Base-by-base conservation (phyloP, 2,888 invertebrate species). In the Dryobota labecula region DNA sequence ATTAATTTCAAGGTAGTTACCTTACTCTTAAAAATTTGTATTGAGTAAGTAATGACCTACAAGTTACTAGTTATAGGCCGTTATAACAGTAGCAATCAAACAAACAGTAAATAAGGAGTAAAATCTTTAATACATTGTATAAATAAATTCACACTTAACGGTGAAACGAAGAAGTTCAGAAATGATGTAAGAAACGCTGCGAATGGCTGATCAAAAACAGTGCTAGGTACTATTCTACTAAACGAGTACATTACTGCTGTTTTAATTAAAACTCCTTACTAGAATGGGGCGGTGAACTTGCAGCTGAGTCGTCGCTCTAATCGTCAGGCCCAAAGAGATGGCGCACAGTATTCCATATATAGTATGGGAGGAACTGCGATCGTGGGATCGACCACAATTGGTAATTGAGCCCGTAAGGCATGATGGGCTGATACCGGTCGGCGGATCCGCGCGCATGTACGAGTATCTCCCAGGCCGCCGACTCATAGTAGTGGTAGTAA, bases 91-190 rank as follows among this genome's bases (percentile, higher is more conserved):
- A 24, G 24, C 24, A 24, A 49, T 49, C n/a, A 54, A 56, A 47
- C 8, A 54, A 45, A 45, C 36, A 38, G 18, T 24, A 30, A 45
- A 18, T 9, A 18, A 27, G 20, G 18, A 36, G 9, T 33, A 24
- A 53, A 54, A 18, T 38, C 6, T 70, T 72, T 72, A 56, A 54
- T 43, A 20, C 24, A 67, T 7, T 36, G 7, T 38, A n/a, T 30
- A 69, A 38, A 69, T 27, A 36, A 27, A n/a, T 30, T 33, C 20
- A 7, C 15, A 51, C 8, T 20, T 18, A 38, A 18, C 18, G n/a
- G 24, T 24, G 18, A n/a, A 68, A 38, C 18, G 30, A 30, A 20
- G 2, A 18, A 24, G 18, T 30, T 33, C 24, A 24, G 36, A 67
- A 67, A 30, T 18, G 18, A 24, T 11, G 9, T 38, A 47, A 27